Evolutionary conservation across 2,113 vertebrate genomes (phyloP).

Genomic region (Hydrochoerus hydrochaeris): DNA sequence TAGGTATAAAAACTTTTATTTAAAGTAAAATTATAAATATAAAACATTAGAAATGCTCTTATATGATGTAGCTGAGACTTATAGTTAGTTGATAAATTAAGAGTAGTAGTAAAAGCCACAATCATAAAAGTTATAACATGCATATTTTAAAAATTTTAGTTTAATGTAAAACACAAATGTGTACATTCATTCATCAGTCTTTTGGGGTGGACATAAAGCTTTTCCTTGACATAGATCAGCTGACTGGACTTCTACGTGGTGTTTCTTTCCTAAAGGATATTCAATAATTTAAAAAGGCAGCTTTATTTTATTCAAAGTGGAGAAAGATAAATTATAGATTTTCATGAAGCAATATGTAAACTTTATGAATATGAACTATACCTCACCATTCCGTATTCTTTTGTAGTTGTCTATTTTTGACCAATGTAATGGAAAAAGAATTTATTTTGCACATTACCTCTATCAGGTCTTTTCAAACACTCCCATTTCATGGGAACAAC

Average conservation of each 20-base stretch:
- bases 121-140: neutral
- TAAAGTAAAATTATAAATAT: slow-evolving; percentile 3
- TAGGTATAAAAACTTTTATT: slow-evolving; percentile 26
- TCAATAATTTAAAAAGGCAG: neutral
- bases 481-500: neutral
- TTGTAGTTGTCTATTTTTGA: neutral
- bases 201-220: neutral
- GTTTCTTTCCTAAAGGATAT: slow-evolving; percentile 5
- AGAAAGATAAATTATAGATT: slow-evolving; percentile 8
- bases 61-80: neutral
- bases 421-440: neutral
- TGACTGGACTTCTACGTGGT: neutral
- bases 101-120: neutral
- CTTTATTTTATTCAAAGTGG: slow-evolving; percentile 13
- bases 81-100: neutral
- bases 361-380: neutral
- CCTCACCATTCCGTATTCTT: neutral
- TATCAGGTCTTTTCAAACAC: neutral
- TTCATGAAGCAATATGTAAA: neutral
- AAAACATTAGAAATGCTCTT: neutral
- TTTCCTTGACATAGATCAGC: neutral
- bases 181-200: neutral
- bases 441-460: neutral
- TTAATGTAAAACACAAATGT: neutral
- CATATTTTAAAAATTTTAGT: slow-evolving; percentile 9